These are phyloP conservation scores for Meiosimyza decipiens DNA, from an alignment of 2,888 invertebrate genomes.

Conservation along the genomic window DNA sequence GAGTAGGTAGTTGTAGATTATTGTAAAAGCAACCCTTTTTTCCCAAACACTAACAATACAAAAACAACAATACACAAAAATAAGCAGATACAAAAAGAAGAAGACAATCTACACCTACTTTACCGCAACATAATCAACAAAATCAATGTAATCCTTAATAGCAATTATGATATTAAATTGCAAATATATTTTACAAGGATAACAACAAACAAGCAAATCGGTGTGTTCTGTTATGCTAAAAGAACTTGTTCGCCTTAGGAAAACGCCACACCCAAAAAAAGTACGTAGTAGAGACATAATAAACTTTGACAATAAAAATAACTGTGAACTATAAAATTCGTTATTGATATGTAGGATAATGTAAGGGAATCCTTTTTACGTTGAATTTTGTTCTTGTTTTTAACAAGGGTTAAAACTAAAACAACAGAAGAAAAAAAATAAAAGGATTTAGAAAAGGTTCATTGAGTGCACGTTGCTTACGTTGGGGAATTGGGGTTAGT, in stretches of 20 bases:
- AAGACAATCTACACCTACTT: not conserved
- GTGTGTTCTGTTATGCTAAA: no score
- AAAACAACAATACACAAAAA: no score
- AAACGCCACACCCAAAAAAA: not conserved
- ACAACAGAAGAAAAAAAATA: not conserved
- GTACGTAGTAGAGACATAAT: no score
- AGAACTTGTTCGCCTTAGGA: no score
- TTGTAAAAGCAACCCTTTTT: no score
- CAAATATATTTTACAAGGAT: not conserved
- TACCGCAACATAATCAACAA: constrained; percentile 24
- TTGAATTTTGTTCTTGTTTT: not conserved
- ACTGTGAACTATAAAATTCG: constrained; percentile 28
- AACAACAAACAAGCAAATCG: not conserved
- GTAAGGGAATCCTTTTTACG: not conserved
- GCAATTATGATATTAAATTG: constrained; percentile 33
- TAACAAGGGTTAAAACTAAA: no score
- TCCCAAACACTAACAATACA: no score
- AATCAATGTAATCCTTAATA: constrained; percentile 32
- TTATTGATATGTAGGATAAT: not conserved
- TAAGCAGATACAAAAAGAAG: not conserved
- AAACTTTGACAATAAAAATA: constrained; percentile 8
- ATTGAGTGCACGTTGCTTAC: no score
- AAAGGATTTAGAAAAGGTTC: not conserved
- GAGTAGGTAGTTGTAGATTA: no score
- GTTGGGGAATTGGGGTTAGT: no score